A percentile compares a stretch with the other conserved stretches of the same genome.
phyloP scores from a whole-genome alignment of 2,113 vertebrate genomes.

The Ancistrus triradiatus region DNA sequence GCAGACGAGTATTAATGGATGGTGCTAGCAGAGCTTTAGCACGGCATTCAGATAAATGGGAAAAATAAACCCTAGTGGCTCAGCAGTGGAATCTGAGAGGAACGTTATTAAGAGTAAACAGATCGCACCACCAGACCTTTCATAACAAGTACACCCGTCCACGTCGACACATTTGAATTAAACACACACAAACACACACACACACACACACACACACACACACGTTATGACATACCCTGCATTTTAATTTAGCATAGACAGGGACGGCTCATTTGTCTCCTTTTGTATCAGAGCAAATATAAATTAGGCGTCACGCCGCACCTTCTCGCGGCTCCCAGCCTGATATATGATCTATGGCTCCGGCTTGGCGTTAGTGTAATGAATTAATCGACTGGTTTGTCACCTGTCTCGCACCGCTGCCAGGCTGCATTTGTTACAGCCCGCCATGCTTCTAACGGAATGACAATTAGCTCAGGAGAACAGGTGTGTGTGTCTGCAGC shows the following conservation, averaged over 20 bases:
- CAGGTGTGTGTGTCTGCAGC: slow-evolving; percentile 1
- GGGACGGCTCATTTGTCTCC: slow-evolving; percentile 60
- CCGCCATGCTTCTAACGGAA: slow-evolving; percentile 40
- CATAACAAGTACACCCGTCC: too few species aligned
- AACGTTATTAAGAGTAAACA: slow-evolving; percentile 62
- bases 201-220: too few species aligned
- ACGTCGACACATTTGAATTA: too few species aligned
- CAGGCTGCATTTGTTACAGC: slow-evolving; percentile 30
- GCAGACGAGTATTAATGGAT: too few species aligned
- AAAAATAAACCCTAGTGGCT: not conserved
- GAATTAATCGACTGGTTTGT: slow-evolving; percentile 55
- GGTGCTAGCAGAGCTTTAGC: not conserved
- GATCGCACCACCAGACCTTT: slow-evolving; percentile 45
- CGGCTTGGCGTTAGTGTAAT: slow-evolving; percentile 50
- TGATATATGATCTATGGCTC: slow-evolving; percentile 51
- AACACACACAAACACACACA: too few species aligned
- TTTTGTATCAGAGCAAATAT: slow-evolving; percentile 59
- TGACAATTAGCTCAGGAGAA: slow-evolving; percentile 2
- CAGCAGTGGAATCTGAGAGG: slow-evolving; percentile 15
- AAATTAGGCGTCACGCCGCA: slow-evolving; percentile 47
- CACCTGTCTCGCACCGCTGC: slow-evolving; percentile 50
- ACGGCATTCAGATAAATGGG: not conserved
- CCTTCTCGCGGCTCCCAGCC: slow-evolving; percentile 51
- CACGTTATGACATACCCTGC: slow-evolving; percentile 47
- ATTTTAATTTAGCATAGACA: slow-evolving; percentile 55